These are phyloP conservation scores for Acanthurus lineatus DNA, from an alignment of 2,797 vertebrate species.

Conservation along the genomic window DNA sequence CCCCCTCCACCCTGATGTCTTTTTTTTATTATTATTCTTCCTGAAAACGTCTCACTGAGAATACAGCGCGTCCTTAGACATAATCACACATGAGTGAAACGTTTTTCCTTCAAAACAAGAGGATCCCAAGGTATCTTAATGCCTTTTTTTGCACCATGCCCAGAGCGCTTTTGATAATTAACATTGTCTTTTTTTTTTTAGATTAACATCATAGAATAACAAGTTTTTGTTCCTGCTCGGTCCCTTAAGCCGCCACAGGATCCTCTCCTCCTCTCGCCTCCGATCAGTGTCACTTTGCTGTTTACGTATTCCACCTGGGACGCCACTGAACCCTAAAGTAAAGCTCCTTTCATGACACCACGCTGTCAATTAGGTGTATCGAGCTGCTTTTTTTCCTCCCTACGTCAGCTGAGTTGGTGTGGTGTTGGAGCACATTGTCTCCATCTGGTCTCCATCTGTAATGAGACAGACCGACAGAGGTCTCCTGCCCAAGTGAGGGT, in stretches of 20 bases:
- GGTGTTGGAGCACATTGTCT: conserved; percentile 47
- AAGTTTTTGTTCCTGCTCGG: conserved; percentile 27
- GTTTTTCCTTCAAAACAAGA: background rate
- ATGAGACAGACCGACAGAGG: conserved; percentile 29
- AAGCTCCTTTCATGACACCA: conserved; percentile 57
- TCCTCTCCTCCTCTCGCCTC: conserved; percentile 40
- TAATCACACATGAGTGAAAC: conserved; percentile 19
- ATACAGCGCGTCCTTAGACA: conserved; percentile 13
- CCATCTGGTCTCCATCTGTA: conserved; percentile 77
- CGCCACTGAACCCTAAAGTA: conserved; percentile 52
- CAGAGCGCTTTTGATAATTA: conserved; percentile 36
- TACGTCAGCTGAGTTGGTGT: conserved; percentile 43
- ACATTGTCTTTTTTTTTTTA: conserved; percentile 14
- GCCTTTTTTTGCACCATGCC: background rate
- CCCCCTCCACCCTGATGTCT: conserved; percentile 1
- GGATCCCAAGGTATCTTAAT: conserved; percentile 8
- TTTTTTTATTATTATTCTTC: background rate
- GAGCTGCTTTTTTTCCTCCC: conserved; percentile 35
- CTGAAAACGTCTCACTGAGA: conserved; percentile 10
- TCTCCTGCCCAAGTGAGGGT: conserved; percentile 26
- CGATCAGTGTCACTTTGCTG: conserved; percentile 58
- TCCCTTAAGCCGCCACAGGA: conserved; percentile 19
- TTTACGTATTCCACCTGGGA: conserved; percentile 60
- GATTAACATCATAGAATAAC: conserved; percentile 22
- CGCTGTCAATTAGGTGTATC: conserved; percentile 70